These are phyloP conservation scores for Omphaloscelis lunosa DNA, from an alignment of 2,888 invertebrate genomes.

Conservation along the genomic window DNA sequence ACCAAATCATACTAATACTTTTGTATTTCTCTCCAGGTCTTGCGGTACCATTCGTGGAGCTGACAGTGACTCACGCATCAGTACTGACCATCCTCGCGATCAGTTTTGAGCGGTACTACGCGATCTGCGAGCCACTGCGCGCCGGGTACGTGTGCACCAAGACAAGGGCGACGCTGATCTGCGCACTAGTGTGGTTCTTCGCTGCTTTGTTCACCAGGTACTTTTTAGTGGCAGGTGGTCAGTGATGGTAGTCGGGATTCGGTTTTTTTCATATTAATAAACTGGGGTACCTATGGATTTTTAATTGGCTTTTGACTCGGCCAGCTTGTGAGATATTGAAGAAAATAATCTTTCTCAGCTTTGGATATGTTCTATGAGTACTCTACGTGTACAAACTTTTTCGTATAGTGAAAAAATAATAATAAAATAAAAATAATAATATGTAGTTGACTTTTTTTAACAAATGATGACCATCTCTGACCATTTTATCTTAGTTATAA, in stretches of 20 bases:
- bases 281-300: neutral
- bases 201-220: constrained; percentile 97
- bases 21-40: constrained; percentile 92
- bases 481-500: constrained; percentile 3
- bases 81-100: constrained; percentile 98
- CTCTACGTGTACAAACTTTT: too few species aligned
- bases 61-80: constrained; percentile 97
- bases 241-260: constrained; percentile 9
- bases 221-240: constrained; percentile 29
- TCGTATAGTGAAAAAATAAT: too few species aligned
- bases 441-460: neutral
- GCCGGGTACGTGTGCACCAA: constrained; percentile 97
- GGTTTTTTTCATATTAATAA: neutral
- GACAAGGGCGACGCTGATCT: constrained; percentile 95
- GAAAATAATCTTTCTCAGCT: neutral
- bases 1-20: neutral
- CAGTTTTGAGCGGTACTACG: constrained; percentile 97
- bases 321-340: neutral
- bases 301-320: neutral
- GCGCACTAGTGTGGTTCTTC: constrained; percentile 95
- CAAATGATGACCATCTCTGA: neutral
- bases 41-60: constrained; percentile 97
- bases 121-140: constrained; percentile 97
- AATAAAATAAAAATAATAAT: too few species aligned
- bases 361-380: neutral